A percentile compares a stretch with the other conserved stretches of the same genome.
phyloP scores from a whole-genome alignment of 2,888 invertebrate species.

The Sphinx pinastri region DNA sequence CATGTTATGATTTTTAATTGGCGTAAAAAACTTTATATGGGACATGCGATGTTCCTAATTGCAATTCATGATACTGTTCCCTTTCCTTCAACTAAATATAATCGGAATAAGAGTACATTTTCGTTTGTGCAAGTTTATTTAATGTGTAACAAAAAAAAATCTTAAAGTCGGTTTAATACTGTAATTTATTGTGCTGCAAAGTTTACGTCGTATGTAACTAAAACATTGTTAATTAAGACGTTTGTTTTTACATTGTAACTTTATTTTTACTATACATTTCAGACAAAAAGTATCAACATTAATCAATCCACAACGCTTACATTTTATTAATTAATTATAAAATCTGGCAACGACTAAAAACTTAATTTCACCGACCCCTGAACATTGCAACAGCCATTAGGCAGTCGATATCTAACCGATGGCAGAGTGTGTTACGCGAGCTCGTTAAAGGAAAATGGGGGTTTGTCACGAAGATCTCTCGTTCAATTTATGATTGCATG shows the following conservation, averaged over 20 bases:
- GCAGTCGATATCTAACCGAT: constrained; percentile 25
- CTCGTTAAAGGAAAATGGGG: constrained; percentile 50
- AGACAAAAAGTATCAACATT: too few species aligned
- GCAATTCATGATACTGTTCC: not conserved
- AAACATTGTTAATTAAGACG: too few species aligned
- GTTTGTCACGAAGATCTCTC: constrained; percentile 57
- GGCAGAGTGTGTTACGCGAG: constrained; percentile 30
- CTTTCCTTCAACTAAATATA: not conserved
- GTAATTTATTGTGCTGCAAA: too few species aligned
- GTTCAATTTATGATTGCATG: constrained; percentile 52
- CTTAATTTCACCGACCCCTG: constrained; percentile 15
- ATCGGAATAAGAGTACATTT: not conserved
- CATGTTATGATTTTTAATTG: constrained; percentile 6
- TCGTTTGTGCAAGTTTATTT: too few species aligned
- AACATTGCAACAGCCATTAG: constrained; percentile 27
- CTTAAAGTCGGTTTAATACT: too few species aligned
- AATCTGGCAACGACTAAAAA: not conserved
- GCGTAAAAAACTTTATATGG: not conserved
- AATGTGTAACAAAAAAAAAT: too few species aligned
- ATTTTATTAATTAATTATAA: not conserved
- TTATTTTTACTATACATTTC: too few species aligned
- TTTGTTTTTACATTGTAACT: too few species aligned
- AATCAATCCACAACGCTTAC: too few species aligned
- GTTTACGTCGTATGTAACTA: too few species aligned
- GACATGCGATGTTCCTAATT: not conserved